Conservation (phyloP, 2,797 vertebrate species). For the Cephalopachus bancanus region DNA sequence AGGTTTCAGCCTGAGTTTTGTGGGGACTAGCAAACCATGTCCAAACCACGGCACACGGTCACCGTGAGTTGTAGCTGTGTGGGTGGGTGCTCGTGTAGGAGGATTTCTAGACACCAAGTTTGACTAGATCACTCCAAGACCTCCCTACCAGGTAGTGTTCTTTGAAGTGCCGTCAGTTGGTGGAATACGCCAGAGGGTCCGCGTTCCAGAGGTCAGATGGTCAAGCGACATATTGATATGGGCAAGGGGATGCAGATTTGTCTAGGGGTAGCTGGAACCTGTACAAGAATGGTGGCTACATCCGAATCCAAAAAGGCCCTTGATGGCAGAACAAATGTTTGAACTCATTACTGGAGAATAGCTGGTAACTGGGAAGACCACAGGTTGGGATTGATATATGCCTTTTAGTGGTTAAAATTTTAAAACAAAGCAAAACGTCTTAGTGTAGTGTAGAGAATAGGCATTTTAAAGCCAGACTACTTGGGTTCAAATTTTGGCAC, state of each 20-base stretch:
- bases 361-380: neutral
- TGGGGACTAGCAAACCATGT: neutral
- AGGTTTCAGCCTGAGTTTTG: neutral
- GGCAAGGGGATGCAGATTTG: constrained; percentile 5
- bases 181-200: constrained; percentile 6
- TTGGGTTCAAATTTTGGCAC: constrained; percentile 22
- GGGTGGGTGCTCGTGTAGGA: neutral
- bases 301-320: constrained; percentile 25
- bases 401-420: constrained; percentile 34
- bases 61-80: neutral
- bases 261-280: constrained; percentile 32
- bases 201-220: neutral
- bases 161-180: constrained; percentile 12
- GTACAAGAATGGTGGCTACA: neutral
- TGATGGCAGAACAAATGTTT: neutral
- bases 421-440: constrained; percentile 32
- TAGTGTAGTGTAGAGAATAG: neutral
- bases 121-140: constrained; percentile 12
- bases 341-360: constrained; percentile 23
- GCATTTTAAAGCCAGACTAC: neutral
- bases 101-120: neutral
- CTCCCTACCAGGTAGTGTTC: neutral
- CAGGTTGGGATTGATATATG: neutral
- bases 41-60: neutral
- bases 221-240: neutral